Evolutionary conservation across 1,140 invertebrate genomes (phyloP).

Genomic region (Caerostris extrusa): DNA sequence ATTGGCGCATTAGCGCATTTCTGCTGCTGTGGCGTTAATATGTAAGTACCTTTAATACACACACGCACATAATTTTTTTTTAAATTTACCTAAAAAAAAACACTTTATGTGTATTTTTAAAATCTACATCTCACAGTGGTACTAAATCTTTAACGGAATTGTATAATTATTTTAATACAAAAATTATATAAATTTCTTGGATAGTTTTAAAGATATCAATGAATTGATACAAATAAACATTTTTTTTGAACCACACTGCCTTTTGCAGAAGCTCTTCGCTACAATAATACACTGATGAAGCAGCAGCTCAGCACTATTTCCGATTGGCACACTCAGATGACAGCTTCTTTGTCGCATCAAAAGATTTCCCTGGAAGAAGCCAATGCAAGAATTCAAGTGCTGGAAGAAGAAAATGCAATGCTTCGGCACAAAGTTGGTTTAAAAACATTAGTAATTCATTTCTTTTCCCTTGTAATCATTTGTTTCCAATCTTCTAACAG

Average conservation of each 20-base stretch:
- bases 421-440: background rate
- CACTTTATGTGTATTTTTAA: too few species aligned
- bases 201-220: too few species aligned
- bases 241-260: background rate
- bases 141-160: too few species aligned
- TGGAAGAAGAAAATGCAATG: constrained; percentile 9
- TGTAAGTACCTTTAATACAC: too few species aligned
- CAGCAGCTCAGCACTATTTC: background rate
- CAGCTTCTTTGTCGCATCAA: background rate
- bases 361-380: background rate
- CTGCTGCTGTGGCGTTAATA: too few species aligned
- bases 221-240: too few species aligned
- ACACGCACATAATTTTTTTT: too few species aligned
- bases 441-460: background rate
- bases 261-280: background rate
- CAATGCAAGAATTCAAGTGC: background rate
- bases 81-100: too few species aligned
- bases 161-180: too few species aligned
- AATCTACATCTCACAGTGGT: too few species aligned
- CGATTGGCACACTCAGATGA: constrained; percentile 2
- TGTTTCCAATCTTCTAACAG: background rate
- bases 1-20: too few species aligned
- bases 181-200: too few species aligned
- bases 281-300: constrained; percentile 17
- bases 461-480: background rate